A percentile compares a stretch with the other conserved stretches of the same genome.
These are phyloP conservation scores for Tor tambroides DNA, from an alignment of 2,113 vertebrate species.

Conservation along the genomic window DNA sequence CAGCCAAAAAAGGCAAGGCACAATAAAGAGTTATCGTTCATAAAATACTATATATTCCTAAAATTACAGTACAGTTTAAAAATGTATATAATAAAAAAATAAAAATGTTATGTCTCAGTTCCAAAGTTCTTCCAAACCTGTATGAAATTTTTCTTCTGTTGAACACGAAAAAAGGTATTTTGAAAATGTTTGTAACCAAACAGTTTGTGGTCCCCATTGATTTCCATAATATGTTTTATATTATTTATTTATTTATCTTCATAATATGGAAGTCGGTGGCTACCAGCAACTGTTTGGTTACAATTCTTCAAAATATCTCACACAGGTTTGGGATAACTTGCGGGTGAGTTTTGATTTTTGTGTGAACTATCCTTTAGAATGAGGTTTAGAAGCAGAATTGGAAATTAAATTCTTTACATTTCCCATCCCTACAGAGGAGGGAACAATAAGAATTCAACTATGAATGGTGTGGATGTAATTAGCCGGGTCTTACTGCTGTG, in stretches of 20 bases:
- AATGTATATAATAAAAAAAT: neutral
- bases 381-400: too few species aligned
- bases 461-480: neutral
- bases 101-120: too few species aligned
- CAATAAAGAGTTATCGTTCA: neutral
- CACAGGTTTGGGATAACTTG: neutral
- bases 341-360: too few species aligned
- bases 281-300: neutral
- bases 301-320: neutral
- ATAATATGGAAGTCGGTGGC: neutral
- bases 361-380: too few species aligned
- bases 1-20: slow-evolving; percentile 82
- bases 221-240: neutral
- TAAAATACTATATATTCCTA: neutral
- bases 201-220: neutral
- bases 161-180: neutral
- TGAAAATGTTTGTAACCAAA: neutral
- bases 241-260: neutral
- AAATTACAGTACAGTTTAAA: neutral
- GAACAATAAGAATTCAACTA: neutral
- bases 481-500: too few species aligned
- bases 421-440: neutral
- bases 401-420: too few species aligned
- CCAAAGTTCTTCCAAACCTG: neutral
- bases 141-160: neutral